Conservation (phyloP, 2,113 vertebrate species). For the Rhegmatorhina hoffmannsi region DNA sequence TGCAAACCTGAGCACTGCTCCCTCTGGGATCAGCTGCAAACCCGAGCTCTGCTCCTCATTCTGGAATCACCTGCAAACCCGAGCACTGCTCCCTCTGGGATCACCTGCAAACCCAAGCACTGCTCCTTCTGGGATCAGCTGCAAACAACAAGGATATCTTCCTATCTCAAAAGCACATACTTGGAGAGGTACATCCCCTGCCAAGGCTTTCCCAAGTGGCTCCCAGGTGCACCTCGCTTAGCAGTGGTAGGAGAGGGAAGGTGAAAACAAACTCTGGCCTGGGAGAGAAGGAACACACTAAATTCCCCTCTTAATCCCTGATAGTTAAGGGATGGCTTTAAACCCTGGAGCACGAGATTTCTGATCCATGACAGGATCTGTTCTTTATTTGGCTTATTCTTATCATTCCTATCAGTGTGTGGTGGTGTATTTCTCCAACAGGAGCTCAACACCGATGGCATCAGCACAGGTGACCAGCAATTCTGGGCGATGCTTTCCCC, state of each 20-base stretch:
- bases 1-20: too few relatives aligned
- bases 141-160: background rate
- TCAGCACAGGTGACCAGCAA: background rate
- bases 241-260: background rate
- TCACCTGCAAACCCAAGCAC: background rate
- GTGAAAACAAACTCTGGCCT: background rate
- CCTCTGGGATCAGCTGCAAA: too few relatives aligned
- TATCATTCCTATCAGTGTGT: background rate
- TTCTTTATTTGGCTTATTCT: background rate
- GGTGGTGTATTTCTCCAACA: background rate
- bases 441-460: background rate
- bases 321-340: constrained; percentile 14
- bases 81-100: too few relatives aligned
- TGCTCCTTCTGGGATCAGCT: background rate
- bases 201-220: background rate
- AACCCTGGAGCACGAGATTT: background rate
- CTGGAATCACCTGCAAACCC: too few relatives aligned
- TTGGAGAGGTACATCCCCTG: background rate
- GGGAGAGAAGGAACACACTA: background rate
- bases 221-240: background rate
- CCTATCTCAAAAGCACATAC: background rate
- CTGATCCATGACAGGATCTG: background rate
- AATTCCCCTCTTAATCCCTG: constrained; percentile 20
- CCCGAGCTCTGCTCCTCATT: background rate
- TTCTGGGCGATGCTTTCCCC: background rate